Base-by-base conservation (phyloP, 2,797 vertebrate genomes). In the Anabacerthia variegaticeps region DNA sequence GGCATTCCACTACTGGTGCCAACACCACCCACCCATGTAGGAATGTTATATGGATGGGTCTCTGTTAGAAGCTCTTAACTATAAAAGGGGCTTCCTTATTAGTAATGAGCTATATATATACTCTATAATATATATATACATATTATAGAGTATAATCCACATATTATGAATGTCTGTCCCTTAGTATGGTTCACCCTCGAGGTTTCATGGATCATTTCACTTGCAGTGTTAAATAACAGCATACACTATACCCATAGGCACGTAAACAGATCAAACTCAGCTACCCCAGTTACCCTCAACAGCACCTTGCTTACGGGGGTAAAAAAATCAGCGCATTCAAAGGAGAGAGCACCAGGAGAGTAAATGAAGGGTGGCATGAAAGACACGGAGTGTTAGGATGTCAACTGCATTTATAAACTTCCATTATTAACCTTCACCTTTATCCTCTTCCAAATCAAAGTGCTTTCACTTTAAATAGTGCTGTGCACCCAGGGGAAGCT, bases 401-500 rank as follows among this genome's bases (percentile, higher is more conserved):
- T 62, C 92, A 95, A 52, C 49, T 89, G 89, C 67, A 74, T 93
- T 91, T 79, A 89, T 55, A 88, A 88, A 55, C 59, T 84, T 75
- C 77, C 82, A 89, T 81, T 92, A 88, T 71, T 85, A 91, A 71
- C 84, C 44, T 74, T 90, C 83, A 80, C 83, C 79, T 87, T 94
- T 82, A 68, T 49, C 51, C 67, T 76, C 65, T 52, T 85, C 68
- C 74, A 88, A 55, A 86, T 68, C 44, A 68, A 85, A 83, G 28
- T 59, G 34, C 51, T 93, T 85, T 63, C 55, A 76, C 41, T 86
- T 94, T 81, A 91, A 82, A 84, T 72, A 88, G 69, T 15, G 7
- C 46, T 2, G 0, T 3, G 41, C 52, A 61, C 6, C 5, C 63
- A 49, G 27, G 39, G 59, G 49, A 90, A 87, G 67, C 63, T 13